phyloP scores from a whole-genome alignment of 2,888 invertebrate species.

The Campoplex nolae region DNA sequence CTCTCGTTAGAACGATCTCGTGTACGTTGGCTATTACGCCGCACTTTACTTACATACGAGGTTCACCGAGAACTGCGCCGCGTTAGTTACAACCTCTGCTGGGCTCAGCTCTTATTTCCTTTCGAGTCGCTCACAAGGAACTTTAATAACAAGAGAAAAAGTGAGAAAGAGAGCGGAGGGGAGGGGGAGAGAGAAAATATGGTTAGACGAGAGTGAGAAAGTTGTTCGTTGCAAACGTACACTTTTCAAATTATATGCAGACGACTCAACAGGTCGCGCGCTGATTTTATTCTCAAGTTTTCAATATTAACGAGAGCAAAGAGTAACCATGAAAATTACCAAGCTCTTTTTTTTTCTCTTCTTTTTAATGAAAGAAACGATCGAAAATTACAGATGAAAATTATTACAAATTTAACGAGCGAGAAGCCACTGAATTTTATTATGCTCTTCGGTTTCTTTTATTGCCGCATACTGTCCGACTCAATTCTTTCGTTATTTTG shows the following conservation, averaged over 20 bases:
- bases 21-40: slow-evolving; percentile 55
- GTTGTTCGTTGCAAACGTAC: slow-evolving; percentile 3
- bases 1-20: slow-evolving; percentile 30
- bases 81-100: slow-evolving; percentile 19
- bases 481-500: not conserved
- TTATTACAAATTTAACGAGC: slow-evolving; percentile 25
- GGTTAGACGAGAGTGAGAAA: slow-evolving; percentile 6
- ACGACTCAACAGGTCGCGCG: slow-evolving; percentile 54
- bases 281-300: slow-evolving; percentile 19
- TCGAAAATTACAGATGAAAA: slow-evolving; percentile 17
- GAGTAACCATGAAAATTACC: slow-evolving; percentile 17
- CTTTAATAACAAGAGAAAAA: slow-evolving; percentile 55
- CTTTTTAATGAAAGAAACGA: not conserved
- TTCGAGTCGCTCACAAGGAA: slow-evolving; percentile 42
- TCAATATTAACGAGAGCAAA: slow-evolving; percentile 11
- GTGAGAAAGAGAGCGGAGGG: not conserved
- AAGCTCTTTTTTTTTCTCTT: no score
- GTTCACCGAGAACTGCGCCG: slow-evolving; percentile 28
- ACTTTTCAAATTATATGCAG: slow-evolving; percentile 41
- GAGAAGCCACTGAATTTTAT: not conserved
- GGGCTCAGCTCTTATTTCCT: slow-evolving; percentile 52
- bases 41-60: slow-evolving; percentile 44
- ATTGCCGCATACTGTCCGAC: not conserved
- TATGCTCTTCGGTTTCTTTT: slow-evolving; percentile 4
- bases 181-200: not conserved